Base-by-base conservation (phyloP, 2,888 invertebrate species). In the Drosophila maculinotata region DNA sequence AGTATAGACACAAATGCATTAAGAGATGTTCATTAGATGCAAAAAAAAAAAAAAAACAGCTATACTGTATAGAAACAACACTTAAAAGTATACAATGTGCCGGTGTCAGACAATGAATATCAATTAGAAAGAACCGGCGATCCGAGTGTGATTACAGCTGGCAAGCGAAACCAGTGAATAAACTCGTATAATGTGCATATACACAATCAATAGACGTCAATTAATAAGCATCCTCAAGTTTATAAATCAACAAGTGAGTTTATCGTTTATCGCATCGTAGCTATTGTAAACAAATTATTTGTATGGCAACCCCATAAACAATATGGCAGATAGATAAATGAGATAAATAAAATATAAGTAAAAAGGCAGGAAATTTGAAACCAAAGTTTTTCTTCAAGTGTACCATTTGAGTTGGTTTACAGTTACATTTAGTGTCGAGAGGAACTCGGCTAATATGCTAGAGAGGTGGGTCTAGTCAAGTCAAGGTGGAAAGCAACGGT, bases 401-500 rank as follows among this genome's bases (percentile, higher is more conserved):
- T n/a, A n/a, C n/a, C n/a, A n/a, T n/a, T n/a, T 23, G n/a, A 12
- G 2, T 8, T 23, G 2, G 12, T 8, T 9, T 39, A 20, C 17
- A 12, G 3, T 4, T 12, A 12, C 6, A 39, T n/a, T n/a, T n/a
- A n/a, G n/a, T n/a, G n/a, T n/a, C n/a, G n/a, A n/a, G n/a, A n/a
- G n/a, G n/a, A n/a, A n/a, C n/a, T n/a, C n/a, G n/a, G n/a, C n/a
- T n/a, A n/a, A n/a, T n/a, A 1, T 4, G n/a, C 4, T n/a, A 25
- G 14, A 10, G 25, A 3, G 14, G n/a, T n/a, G n/a, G n/a, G n/a
- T n/a, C n/a, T n/a, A n/a, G n/a, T n/a, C n/a, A n/a, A n/a, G n/a
- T n/a, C n/a, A 48, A 42, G 58, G 31, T 14, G 17, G 5, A 17
- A 45, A 23, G 26, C 10, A 42, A 26, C 7, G 26, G 33, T 47